Evolutionary conservation across 2,113 vertebrate species (phyloP).

Genomic region (Mixornis gularis): DNA sequence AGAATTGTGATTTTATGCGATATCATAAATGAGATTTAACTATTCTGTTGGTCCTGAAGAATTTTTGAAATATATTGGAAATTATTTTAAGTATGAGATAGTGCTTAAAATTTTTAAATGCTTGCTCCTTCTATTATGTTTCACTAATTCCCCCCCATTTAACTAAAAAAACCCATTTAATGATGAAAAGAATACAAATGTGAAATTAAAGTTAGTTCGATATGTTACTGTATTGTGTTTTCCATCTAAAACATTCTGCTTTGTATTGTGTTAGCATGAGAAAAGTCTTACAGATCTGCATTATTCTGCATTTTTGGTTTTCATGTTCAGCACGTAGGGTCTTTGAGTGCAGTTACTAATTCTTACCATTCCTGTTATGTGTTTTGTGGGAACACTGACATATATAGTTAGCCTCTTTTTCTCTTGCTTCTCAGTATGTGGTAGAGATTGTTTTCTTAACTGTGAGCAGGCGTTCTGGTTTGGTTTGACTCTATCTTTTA

Average conservation of each 20-base stretch:
- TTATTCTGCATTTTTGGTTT: not conserved
- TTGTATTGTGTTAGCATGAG: not conserved
- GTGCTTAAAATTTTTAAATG: not conserved
- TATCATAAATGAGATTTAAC: not conserved
- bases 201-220: not conserved
- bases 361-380: not conserved
- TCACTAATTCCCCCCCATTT: not conserved
- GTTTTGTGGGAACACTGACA: not conserved
- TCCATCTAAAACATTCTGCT: not conserved
- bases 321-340: not conserved
- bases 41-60: not conserved
- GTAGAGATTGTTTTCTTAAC: not conserved
- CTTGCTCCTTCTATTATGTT: not conserved
- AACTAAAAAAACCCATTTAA: fast-evolving
- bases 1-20: not conserved
- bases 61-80: not conserved
- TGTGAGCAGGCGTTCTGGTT: not conserved
- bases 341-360: not conserved
- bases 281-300: not conserved
- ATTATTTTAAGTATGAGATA: not conserved
- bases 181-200: not conserved
- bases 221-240: not conserved
- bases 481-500: not conserved
- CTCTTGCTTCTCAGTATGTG: not conserved
- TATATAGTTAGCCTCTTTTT: not conserved